Percentiles rank a stretch among this genome's conserved stretches.
These are phyloP conservation scores for Emys orbicularis DNA, from an alignment of 2,797 vertebrate species.

Conservation along the genomic window DNA sequence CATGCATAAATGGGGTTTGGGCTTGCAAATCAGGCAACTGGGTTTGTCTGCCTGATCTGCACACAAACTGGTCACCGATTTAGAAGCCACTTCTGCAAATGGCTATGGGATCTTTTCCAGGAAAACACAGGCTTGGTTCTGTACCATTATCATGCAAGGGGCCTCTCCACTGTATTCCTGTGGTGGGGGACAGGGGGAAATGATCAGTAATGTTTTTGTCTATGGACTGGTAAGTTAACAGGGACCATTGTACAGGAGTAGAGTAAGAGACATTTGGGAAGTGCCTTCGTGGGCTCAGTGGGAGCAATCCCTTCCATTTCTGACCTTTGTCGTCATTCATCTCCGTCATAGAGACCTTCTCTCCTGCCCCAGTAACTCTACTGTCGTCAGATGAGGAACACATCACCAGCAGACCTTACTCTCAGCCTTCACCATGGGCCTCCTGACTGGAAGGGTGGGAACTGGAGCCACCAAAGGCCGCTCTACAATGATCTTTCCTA, in stretches of 20 bases:
- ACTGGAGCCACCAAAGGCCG: not conserved
- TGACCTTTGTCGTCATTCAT: not conserved
- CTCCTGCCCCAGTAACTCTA: not conserved
- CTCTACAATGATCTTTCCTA: not conserved
- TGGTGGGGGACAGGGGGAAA: not conserved
- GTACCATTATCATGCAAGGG: not conserved
- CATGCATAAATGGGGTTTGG: not conserved
- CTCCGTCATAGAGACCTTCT: not conserved
- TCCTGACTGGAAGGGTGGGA: fast-evolving
- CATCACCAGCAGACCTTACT: not conserved
- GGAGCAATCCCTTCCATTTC: not conserved
- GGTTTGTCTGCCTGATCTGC: not conserved
- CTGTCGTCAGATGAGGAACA: not conserved
- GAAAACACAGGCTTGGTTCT: not conserved
- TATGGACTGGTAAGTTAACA: not conserved
- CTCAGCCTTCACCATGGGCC: not conserved
- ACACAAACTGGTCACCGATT: not conserved
- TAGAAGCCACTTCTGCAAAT: not conserved
- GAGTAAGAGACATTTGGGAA: not conserved
- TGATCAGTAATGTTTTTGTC: not conserved
- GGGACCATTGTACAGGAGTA: not conserved
- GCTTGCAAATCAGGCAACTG: not conserved
- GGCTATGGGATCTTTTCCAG: fast-evolving
- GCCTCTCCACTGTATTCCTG: not conserved
- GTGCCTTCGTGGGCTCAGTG: not conserved